A percentile compares a stretch with the other conserved stretches of the same genome.
These are phyloP conservation scores for Salticus scenicus DNA, from an alignment of 2,888 invertebrate species.

Conservation along the genomic window DNA sequence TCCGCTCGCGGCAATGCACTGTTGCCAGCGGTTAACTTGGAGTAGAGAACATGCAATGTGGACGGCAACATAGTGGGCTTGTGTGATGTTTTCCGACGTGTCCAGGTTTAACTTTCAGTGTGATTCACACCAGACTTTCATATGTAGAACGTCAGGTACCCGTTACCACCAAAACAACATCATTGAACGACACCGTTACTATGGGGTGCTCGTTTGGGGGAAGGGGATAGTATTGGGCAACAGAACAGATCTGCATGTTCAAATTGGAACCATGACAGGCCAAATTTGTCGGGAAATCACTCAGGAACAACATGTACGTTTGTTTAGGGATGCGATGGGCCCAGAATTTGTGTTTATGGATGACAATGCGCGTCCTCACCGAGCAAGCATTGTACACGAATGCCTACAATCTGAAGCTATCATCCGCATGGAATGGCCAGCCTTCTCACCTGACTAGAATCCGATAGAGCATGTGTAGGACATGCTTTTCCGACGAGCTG, in stretches of 20 bases:
- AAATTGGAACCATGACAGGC: constrained; percentile 1
- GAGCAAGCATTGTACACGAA: constrained; percentile 12
- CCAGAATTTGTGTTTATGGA: constrained; percentile 21
- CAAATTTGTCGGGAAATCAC: constrained; percentile 6
- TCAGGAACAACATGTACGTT: constrained; percentile 1
- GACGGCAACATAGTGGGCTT: constrained; percentile 2
- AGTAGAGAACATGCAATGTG: constrained; percentile 14
- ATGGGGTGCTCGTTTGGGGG: constrained; percentile 21
- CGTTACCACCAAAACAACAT: constrained; percentile 12
- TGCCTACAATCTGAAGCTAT: constrained; percentile 15
- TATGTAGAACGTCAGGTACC: constrained; percentile 17
- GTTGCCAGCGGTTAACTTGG: constrained; percentile 14
- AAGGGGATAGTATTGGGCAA: background rate
- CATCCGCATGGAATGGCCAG: constrained; percentile 13
- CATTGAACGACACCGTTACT: constrained; percentile 7
- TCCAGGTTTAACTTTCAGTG: constrained; percentile 16
- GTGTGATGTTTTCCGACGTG: constrained; percentile 17
- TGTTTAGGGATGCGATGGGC: background rate
- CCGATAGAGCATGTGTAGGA: constrained; percentile 9
- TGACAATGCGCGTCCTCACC: constrained; percentile 7
- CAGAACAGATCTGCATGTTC: constrained; percentile 15
- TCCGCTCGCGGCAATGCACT: constrained; percentile 17
- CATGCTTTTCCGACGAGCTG: constrained; percentile 6
- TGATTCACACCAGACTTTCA: constrained; percentile 9
- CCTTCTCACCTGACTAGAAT: constrained; percentile 24